Evolutionary conservation across 2,113 vertebrate genomes (phyloP).

Genomic region (Callorhinus ursinus): DNA sequence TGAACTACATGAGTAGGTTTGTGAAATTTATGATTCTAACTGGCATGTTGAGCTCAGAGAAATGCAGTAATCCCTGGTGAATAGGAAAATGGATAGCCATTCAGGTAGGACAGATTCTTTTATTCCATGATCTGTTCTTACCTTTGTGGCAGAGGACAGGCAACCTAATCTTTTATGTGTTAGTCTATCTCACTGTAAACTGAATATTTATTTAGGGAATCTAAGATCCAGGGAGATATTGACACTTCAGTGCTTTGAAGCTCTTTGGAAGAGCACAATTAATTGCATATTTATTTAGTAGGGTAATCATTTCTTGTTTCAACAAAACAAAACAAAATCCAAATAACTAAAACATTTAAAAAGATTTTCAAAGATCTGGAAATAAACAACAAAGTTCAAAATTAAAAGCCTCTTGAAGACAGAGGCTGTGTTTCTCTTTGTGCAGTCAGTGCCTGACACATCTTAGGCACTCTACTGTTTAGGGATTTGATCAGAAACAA

Average conservation of each 20-base stretch:
- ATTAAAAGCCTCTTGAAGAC: not conserved
- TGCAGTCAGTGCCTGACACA: not conserved
- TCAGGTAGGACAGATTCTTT: not conserved
- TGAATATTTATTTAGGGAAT: not conserved
- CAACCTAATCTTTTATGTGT: not conserved
- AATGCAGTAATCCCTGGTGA: not conserved
- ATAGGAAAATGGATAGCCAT: not conserved
- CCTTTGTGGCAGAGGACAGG: not conserved
- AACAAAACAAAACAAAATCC: not conserved
- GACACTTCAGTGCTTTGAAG: not conserved
- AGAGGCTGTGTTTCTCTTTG: not conserved
- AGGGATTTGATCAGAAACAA: not conserved
- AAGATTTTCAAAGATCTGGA: not conserved
- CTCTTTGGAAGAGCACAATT: conserved; percentile 7
- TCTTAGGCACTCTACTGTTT: not conserved
- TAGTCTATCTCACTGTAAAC: not conserved
- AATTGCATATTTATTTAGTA: not conserved
- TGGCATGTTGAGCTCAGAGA: not conserved
- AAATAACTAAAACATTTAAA: conserved; percentile 17
- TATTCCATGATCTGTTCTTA: not conserved
- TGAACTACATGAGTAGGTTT: not conserved
- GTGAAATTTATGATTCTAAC: conserved; percentile 43
- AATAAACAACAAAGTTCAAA: conserved; percentile 3
- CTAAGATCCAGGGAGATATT: not conserved
- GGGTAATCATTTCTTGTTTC: conserved; percentile 6